phyloP scores from a whole-genome alignment of 2,888 invertebrate genomes.

The Carabus problematicus region DNA sequence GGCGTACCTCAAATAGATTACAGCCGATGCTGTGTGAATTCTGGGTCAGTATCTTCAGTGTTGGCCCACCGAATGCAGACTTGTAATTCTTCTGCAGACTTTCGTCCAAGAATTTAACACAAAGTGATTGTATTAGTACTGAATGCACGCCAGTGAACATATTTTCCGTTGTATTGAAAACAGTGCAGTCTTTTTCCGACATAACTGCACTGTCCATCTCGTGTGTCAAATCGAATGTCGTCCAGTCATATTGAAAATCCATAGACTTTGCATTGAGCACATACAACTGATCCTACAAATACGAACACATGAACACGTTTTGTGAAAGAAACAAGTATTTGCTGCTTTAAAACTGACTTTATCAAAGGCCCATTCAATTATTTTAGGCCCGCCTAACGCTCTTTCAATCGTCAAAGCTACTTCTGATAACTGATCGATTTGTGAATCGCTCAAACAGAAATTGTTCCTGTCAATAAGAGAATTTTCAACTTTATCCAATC shows the following conservation, averaged over 20 bases:
- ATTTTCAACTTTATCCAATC: slow-evolving; percentile 60
- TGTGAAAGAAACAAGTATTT: no score
- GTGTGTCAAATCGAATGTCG: slow-evolving; percentile 78
- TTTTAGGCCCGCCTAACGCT: slow-evolving; percentile 73
- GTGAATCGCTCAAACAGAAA: slow-evolving; percentile 65
- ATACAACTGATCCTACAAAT: slow-evolving; percentile 64
- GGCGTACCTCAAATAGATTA: slow-evolving; percentile 14
- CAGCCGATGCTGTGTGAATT: background rate
- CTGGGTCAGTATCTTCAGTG: background rate
- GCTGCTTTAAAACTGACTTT: slow-evolving; percentile 60
- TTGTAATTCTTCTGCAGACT: background rate
- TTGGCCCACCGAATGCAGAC: no score
- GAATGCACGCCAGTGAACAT: background rate
- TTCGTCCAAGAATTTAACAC: slow-evolving; percentile 4
- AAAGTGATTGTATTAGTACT: slow-evolving; percentile 6
- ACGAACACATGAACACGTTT: slow-evolving; percentile 26
- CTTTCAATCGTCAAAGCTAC: slow-evolving; percentile 69
- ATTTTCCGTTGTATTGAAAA: slow-evolving; percentile 46
- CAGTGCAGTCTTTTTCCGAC: slow-evolving; percentile 69
- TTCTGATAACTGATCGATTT: slow-evolving; percentile 65
- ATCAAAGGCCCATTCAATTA: slow-evolving; percentile 82
- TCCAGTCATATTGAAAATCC: slow-evolving; percentile 75
- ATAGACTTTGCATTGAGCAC: slow-evolving; percentile 81
- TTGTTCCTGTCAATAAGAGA: slow-evolving; percentile 57
- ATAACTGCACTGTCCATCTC: slow-evolving; percentile 76